Evolutionary conservation across 2,888 invertebrate species (phyloP), one percentile per base, ranked within the genome.

Genomic region (Dysmachus trigonus): DNA sequence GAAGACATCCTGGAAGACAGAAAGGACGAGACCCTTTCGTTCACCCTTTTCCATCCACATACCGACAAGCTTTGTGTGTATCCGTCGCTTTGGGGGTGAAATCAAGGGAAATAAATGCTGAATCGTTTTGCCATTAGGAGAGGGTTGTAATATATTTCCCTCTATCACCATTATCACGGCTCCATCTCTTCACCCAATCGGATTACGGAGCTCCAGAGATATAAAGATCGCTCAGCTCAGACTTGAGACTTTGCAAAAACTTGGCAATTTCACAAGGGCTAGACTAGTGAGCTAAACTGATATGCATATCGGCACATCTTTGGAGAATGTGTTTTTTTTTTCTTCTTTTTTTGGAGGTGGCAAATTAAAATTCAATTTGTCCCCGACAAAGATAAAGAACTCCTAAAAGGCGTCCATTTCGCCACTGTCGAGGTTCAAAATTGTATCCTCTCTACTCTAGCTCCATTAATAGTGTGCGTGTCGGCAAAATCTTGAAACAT

Each of bases 1-100:
- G 83, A 83, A 83, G 83, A 83, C 83, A 83, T 83, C 83, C 83
- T 83, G 83, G 83, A 83, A 83, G 83, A 83, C 72, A 83, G 71
- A 72, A 83, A 83, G 83, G 72, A 83, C 22, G 83, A 38, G 72
- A 38, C 83, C 83, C 31, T 83, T 83, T 72, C 53, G 33, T 38
- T 38, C 72, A 72, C 72, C 83, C 83, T 72, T 83, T 62, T 22
- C 31, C 41, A 71, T 73, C n/a, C n/a, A n/a, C 41, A 38, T 72
- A n/a, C 22, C 15, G 10, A 71, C 6, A 8, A 22, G 15, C 27
- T n/a, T n/a, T n/a, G n/a, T 30, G 77, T 77, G 41, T 77, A 77
- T 77, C 77, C 47, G 72, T 72, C 35, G 83, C 83, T 73, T 83
- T 83, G 27, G 72, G 83, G 83, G 62, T 82, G 83, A 83, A 83